A percentile compares a stretch with the other conserved stretches of the same genome.
phyloP scores from a whole-genome alignment of 2,113 vertebrate species.

The Mus musculus region GRCm39 chr13:32008501-32009000 shows the following conservation, averaged over 20 bases:
- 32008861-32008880: conserved; percentile 77
- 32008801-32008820: conserved; percentile 56
- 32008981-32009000: conserved; percentile 86
- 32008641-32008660: conserved; percentile 24
- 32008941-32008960: conserved; percentile 86
- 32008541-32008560: background rate
- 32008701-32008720: conserved; percentile 40
- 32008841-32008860: conserved; percentile 63
- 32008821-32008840: conserved; percentile 57
- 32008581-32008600: background rate
- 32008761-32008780: conserved; percentile 42
- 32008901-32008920: conserved; percentile 77
- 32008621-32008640: conserved; percentile 7
- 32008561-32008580: background rate
- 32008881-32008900: conserved; percentile 77
- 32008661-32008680: background rate
- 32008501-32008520: background rate
- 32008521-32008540: background rate
- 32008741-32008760: conserved; percentile 3
- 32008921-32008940: conserved; percentile 84
- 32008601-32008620: background rate
- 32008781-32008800: conserved; percentile 39
- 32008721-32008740: background rate
- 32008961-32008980: conserved; percentile 85
- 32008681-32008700: background rate